Evolutionary conservation across 2,888 invertebrate species (phyloP).

Genomic region (Drosophila planitibia): DNA sequence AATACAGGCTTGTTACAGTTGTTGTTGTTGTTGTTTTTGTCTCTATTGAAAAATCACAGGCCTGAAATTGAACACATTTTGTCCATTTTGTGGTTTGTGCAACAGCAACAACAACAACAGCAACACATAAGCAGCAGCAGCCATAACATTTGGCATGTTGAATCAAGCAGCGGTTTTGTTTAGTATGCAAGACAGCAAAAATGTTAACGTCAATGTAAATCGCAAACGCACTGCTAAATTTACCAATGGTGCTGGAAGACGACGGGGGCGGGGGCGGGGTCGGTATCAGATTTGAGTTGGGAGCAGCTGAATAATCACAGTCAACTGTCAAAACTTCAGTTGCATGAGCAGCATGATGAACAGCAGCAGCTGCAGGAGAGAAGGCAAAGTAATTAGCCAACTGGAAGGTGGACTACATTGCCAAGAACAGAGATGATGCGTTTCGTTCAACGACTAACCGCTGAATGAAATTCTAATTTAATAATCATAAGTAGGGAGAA

Average conservation of each 20-base stretch:
- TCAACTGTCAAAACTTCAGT: conserved; percentile 77
- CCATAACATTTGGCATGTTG: conserved; percentile 47
- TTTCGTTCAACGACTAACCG: neutral
- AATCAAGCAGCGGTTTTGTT: conserved; percentile 57
- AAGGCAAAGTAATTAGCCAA: conserved; percentile 5
- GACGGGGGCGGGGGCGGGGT: neutral
- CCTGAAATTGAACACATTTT: conserved; percentile 80
- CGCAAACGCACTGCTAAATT: conserved; percentile 75
- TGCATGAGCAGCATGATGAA: conserved; percentile 74
- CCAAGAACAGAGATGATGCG: neutral
- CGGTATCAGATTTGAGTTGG: neutral
- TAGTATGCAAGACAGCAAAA: conserved; percentile 75
- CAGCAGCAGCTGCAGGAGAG: conserved; percentile 24
- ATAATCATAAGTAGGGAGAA: neutral
- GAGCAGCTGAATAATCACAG: conserved; percentile 65
- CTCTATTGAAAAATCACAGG: conserved; percentile 77
- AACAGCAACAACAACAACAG: conserved; percentile 38
- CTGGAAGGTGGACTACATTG: conserved; percentile 3
- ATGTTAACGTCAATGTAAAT: conserved; percentile 75
- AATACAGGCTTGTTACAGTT: conserved; percentile 56
- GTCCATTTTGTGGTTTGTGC: conserved; percentile 75
- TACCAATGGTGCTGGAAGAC: conserved; percentile 1
- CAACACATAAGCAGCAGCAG: conserved; percentile 16
- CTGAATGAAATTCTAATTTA: neutral
- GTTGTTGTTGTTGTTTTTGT: conserved; percentile 28